Evolutionary conservation across 2,797 vertebrate species (phyloP).

Genomic region (Megaceryle alcyon): DNA sequence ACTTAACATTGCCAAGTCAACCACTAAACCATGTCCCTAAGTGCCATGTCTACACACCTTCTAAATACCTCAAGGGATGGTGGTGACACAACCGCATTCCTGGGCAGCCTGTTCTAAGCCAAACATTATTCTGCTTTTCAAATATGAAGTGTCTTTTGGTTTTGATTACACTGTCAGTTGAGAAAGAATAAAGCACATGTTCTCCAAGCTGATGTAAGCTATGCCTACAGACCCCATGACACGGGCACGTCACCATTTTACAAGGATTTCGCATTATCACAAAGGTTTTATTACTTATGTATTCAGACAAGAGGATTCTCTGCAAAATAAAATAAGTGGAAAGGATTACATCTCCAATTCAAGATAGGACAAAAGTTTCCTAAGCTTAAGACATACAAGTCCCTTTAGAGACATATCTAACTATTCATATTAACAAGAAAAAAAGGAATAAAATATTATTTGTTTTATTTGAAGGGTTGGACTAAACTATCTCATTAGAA

Average conservation of each 20-base stretch:
- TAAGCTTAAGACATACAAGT: not conserved
- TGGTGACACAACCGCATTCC: not conserved
- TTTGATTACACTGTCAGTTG: not conserved
- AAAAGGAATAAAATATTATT: not conserved
- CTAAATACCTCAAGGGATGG: not conserved
- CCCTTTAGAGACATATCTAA: not conserved
- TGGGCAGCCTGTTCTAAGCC: not conserved
- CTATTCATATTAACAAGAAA: not conserved
- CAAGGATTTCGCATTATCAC: not conserved
- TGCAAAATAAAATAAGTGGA: not conserved
- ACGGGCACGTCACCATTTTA: not conserved
- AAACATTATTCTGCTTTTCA: not conserved
- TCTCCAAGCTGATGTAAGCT: not conserved
- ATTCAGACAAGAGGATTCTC: not conserved
- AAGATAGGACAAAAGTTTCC: not conserved
- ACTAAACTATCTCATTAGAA: not conserved
- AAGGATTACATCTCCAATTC: not conserved
- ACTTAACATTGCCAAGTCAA: not conserved
- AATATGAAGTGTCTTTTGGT: not conserved
- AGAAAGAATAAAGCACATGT: not conserved
- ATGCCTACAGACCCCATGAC: not conserved
- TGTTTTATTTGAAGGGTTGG: not conserved
- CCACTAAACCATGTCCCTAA: not conserved
- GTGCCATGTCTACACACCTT: accelerated
- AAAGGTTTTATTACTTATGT: not conserved